A percentile compares a stretch with the other conserved stretches of the same genome.
phyloP scores from a whole-genome alignment of 2,113 vertebrate genomes.

The Casuarius casuarius region DNA sequence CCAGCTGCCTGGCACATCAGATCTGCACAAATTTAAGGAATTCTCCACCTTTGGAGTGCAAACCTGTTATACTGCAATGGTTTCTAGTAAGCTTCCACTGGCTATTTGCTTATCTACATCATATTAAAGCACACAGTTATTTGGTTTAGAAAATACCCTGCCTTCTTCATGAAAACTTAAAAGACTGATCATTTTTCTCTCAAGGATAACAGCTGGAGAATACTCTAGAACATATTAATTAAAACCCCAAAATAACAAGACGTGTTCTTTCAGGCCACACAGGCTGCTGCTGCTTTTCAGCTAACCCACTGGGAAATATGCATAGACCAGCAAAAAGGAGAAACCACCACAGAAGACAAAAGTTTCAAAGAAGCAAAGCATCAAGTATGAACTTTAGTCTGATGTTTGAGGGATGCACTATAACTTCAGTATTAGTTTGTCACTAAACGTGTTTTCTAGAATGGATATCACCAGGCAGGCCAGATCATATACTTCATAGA shows the following conservation, averaged over 20 bases:
- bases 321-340: not conserved
- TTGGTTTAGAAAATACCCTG: conserved; percentile 4
- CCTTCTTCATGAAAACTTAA: not conserved
- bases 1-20: not conserved
- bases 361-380: not conserved
- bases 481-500: not conserved
- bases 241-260: not conserved
- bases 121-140: not conserved
- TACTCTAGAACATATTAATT: not conserved
- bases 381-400: not conserved
- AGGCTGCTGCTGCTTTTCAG: not conserved
- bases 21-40: not conserved
- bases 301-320: not conserved
- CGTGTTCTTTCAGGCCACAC: conserved; percentile 23
- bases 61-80: not conserved
- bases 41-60: not conserved
- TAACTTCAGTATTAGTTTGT: not conserved
- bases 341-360: rapidly evolving
- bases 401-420: not conserved
- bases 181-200: not conserved
- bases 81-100: not conserved
- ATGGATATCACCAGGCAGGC: not conserved
- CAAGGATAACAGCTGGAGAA: not conserved
- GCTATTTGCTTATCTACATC: not conserved
- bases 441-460: not conserved